Evolutionary conservation across 2,113 vertebrate genomes (phyloP), one percentile per base, ranked within the genome.

Genomic region (Alosa alosa): DNA sequence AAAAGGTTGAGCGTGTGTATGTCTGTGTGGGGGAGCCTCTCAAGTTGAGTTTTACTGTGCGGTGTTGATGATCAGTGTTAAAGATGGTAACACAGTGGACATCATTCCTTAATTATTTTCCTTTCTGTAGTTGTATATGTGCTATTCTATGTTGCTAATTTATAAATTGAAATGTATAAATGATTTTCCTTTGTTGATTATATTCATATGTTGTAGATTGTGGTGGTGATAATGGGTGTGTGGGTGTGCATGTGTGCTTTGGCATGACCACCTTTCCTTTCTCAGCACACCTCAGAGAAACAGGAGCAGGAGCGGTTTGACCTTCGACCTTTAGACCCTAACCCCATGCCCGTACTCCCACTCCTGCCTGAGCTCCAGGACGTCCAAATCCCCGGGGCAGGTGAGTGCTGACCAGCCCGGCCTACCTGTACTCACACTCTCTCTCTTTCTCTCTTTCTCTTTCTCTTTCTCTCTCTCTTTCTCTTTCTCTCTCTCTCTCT

Each of bases 331-430:
- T 4, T n/a, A 41, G 44, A 82, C 31, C 5, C 72, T 4, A 87
- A 86, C 3, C 75, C 88, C 13, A 60, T 84, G 41, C 84, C 82
- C 0, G 0, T 45, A 22, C 20, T 18, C 0, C 44, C 88, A 4
- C 49, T 84, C 11, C 22, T 47, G 86, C 88, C 88, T 0, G 89
- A 90, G 1, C 0, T 55, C 7, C 86, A 83, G 6, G 93, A 94
- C 5, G 49, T 91, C 87, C 64, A 88, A 84, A 90, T 83, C 84
- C 4, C 88, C 44, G 2, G 85, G n/a, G 86, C 92, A 87, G 93
- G 94, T 95, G 83, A 31, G 46, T 11, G 47, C 81, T 47, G 36
- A 15, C 5, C 50, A 17, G 20, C 5, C 47, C 47, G 47, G 11
- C 47, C 47, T 11, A 31, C 52, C 46, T 46, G 39, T 15, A 44